Base-by-base conservation (phyloP, 2,113 vertebrate genomes). In the Syngnathus scovelli region DNA sequence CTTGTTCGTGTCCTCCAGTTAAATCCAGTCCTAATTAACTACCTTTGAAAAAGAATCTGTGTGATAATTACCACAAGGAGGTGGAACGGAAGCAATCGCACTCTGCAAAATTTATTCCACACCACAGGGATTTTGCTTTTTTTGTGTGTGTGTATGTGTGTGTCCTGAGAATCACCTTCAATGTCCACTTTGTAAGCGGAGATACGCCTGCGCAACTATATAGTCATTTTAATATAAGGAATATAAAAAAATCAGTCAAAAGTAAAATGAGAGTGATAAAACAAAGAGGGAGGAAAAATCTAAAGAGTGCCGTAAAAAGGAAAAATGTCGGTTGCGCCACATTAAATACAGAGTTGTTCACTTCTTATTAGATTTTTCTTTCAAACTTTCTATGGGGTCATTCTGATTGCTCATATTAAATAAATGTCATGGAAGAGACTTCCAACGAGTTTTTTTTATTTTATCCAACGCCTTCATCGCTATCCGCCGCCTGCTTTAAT, bases 21-120 rank as follows among this genome's bases (percentile, higher is more conserved):
- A 88, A 89, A 85, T 85, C 72, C 74, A 83, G 68, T 77, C 78
- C 82, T 86, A 89, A 89, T 89, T 90, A 90, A 85, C 84, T 81
- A 85, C 79, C 82, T 83, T 85, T 86, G 87, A 88, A 87, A 86
- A 15, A 68, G 75, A 87, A 87, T 84, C 82, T 78, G 78, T 79
- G 79, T 38, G 76, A 86, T 88, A 90, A 88, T 89, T 90, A 89
- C 78, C 80, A 83, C 87, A 86, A 86, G 82, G 83, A 85, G 79
- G 82, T 85, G 75, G 74, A 84, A 83, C 75, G 70, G 83, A 88
- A 87, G 83, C 83, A 87, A 84, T 87, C 82, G 87, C 76, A 80
- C 85, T 83, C 77, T 65, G 65, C 79, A 75, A 78, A 81, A 85
- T 85, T 79, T 86, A 85, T 85, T 82, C 49, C 61, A 66, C 70